These are phyloP conservation scores for Lochmaea capreae DNA, from an alignment of 2,888 invertebrate genomes.

Conservation along the genomic window DNA sequence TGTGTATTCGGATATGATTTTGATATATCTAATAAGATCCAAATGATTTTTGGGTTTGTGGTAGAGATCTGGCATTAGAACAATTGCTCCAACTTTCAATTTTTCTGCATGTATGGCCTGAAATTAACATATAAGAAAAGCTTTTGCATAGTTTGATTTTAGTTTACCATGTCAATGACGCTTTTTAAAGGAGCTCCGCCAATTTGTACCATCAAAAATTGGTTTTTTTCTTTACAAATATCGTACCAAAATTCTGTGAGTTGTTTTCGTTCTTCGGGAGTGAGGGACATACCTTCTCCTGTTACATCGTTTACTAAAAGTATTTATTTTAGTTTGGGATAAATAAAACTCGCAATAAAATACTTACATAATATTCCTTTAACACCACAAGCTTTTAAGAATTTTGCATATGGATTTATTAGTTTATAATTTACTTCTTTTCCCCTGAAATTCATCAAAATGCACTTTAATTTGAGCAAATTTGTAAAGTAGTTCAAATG, in stretches of 20 bases:
- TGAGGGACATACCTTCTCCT: slow-evolving; percentile 80
- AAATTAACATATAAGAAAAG: slow-evolving; percentile 8
- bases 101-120: slow-evolving; percentile 75
- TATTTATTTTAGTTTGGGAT: background rate
- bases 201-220: slow-evolving; percentile 79
- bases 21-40: slow-evolving; percentile 76
- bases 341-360: background rate
- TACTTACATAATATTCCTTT: slow-evolving; percentile 62
- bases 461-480: background rate
- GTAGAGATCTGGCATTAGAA: slow-evolving; percentile 83
- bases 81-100: slow-evolving; percentile 74
- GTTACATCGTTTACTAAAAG: slow-evolving; percentile 81
- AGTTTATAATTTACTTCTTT: slow-evolving; percentile 54
- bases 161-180: slow-evolving; percentile 70
- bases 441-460: slow-evolving; percentile 45
- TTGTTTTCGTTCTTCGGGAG: slow-evolving; percentile 74
- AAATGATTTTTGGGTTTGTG: slow-evolving; percentile 74
- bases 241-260: slow-evolving; percentile 75
- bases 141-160: background rate
- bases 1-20: slow-evolving; percentile 66
- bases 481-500: background rate
- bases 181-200: slow-evolving; percentile 78
- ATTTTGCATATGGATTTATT: slow-evolving; percentile 71
- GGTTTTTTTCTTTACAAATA: slow-evolving; percentile 68
- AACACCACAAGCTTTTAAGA: slow-evolving; percentile 72